phyloP scores from a whole-genome alignment of 2,888 invertebrate species.

The Hypomecis atomaria region DNA sequence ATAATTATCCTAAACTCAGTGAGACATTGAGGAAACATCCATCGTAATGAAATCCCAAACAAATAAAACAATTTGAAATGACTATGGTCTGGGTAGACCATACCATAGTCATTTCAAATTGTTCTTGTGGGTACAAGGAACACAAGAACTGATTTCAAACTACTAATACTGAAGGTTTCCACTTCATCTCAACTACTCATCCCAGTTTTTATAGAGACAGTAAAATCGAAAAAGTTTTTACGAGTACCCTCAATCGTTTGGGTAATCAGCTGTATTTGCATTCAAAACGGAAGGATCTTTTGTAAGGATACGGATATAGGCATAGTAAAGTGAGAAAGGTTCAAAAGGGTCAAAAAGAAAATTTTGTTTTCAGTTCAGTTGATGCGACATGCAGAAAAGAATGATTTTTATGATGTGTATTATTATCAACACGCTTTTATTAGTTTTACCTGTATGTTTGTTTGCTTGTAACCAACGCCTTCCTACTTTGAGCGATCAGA shows the following conservation, averaged over 20 bases:
- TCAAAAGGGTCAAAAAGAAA: constrained; percentile 46
- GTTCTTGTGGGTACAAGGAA: too few species aligned
- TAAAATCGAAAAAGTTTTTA: constrained; percentile 44
- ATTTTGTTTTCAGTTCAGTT: constrained; percentile 3
- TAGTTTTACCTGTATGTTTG: too few species aligned
- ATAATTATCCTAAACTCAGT: too few species aligned
- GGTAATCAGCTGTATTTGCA: constrained; percentile 42
- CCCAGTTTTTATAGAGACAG: constrained; percentile 24
- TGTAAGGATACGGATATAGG: constrained; percentile 33
- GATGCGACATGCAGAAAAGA: too few species aligned
- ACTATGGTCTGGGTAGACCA: too few species aligned
- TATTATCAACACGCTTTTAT: too few species aligned
- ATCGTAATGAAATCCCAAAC: too few species aligned
- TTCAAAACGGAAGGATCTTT: constrained; percentile 39
- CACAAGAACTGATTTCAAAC: not conserved
- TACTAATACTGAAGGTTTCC: not conserved
- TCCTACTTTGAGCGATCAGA: too few species aligned
- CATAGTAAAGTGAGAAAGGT: constrained; percentile 39
- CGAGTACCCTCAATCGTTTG: constrained; percentile 34
- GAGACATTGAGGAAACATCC: too few species aligned
- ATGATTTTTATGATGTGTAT: too few species aligned
- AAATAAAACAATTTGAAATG: not conserved
- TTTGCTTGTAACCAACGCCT: too few species aligned
- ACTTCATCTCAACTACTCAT: constrained; percentile 2
- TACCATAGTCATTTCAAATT: too few species aligned